phyloP scores from a whole-genome alignment of 2,113 vertebrate species.

The Cervus canadensis region DNA sequence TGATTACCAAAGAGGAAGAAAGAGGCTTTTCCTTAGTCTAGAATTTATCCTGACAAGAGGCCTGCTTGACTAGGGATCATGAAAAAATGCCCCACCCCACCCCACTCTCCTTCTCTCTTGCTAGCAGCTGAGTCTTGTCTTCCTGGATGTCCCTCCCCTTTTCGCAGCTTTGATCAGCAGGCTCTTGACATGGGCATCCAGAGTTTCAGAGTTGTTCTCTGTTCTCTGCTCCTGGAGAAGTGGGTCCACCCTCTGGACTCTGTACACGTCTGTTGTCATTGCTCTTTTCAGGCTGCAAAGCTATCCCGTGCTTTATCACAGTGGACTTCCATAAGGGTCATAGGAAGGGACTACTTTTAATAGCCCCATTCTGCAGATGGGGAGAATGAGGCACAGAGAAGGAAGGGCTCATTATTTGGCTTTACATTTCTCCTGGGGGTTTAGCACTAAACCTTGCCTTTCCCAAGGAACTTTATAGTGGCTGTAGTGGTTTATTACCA shows the following conservation, averaged over 20 bases:
- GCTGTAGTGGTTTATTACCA: not conserved
- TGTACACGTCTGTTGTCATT: not conserved
- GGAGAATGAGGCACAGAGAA: not conserved
- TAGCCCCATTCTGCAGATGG: not conserved
- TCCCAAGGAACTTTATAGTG: not conserved
- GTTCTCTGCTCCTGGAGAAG: not conserved
- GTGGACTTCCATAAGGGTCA: not conserved
- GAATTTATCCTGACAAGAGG: not conserved
- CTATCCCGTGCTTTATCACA: not conserved
- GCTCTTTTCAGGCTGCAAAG: not conserved
- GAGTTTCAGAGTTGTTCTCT: not conserved
- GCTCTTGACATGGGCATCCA: not conserved
- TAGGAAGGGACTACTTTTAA: not conserved
- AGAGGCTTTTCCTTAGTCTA: not conserved
- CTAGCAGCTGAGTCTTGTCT: not conserved
- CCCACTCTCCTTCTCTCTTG: not conserved
- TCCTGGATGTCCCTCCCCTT: not conserved
- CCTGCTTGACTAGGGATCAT: not conserved
- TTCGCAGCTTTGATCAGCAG: not conserved
- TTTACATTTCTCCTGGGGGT: not conserved
- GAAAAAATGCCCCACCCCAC: not conserved
- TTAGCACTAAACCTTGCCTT: not conserved
- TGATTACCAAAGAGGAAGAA: slow-evolving; percentile 40
- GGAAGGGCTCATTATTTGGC: not conserved
- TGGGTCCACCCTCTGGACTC: not conserved